These are phyloP conservation scores for Helogale parvula DNA, from an alignment of 2,113 vertebrate genomes.

Conservation along the genomic window DNA sequence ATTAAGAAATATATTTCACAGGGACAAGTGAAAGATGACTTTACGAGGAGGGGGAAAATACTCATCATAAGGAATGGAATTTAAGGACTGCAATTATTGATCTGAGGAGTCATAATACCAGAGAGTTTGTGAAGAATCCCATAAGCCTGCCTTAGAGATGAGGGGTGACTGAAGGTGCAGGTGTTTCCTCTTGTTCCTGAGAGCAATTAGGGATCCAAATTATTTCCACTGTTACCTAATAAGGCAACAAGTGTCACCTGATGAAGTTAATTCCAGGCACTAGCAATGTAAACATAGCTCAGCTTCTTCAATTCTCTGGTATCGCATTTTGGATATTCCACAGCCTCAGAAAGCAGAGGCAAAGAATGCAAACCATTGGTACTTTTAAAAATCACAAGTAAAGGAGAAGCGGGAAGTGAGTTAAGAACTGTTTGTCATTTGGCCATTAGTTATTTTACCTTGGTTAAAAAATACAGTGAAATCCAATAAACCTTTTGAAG, in stretches of 20 bases:
- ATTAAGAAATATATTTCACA: conserved; percentile 61
- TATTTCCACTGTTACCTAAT: conserved; percentile 72
- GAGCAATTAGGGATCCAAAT: conserved; percentile 67
- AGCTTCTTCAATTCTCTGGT: neutral
- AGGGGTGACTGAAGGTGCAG: neutral
- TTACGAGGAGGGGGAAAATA: neutral
- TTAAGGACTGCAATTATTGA: conserved; percentile 66
- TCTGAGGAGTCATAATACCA: conserved; percentile 27
- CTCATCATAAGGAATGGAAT: neutral
- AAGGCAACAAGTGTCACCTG: conserved; percentile 70
- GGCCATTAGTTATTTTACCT: neutral
- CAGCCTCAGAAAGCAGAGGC: neutral
- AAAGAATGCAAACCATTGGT: neutral
- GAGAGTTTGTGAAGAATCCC: neutral
- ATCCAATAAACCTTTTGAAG: neutral
- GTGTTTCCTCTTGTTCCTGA: conserved; percentile 68
- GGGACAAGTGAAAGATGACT: conserved; percentile 35
- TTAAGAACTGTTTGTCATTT: neutral
- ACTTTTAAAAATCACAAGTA: neutral
- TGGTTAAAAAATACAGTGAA: neutral
- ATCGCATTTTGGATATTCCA: neutral
- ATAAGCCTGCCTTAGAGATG: neutral
- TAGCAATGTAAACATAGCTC: conserved; percentile 34
- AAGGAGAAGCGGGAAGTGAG: neutral
- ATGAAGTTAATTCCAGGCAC: conserved; percentile 50